These are phyloP conservation scores for Danio albolineatus DNA, from an alignment of 2,797 vertebrate genomes.

Conservation along the genomic window DNA sequence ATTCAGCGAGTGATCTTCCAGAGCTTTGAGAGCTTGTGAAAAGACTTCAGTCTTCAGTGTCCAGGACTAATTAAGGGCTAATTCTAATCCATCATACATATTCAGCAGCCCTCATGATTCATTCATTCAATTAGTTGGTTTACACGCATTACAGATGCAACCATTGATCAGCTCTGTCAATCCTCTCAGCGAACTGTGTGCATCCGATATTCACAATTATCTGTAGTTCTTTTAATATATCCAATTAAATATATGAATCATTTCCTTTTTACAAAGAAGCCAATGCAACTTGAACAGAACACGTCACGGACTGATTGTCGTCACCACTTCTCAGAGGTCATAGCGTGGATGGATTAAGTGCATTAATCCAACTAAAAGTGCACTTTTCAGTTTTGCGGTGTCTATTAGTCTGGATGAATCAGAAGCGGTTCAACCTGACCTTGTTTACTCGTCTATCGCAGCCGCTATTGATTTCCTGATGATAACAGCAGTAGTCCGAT, in stretches of 20 bases:
- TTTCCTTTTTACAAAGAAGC: neutral
- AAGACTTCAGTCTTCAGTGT: conserved; percentile 29
- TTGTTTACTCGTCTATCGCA: conserved; percentile 37
- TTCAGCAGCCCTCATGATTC: conserved; percentile 35
- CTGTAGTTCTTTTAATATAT: neutral
- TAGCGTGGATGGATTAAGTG: neutral
- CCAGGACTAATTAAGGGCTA: conserved; percentile 20
- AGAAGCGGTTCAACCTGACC: conserved; percentile 4
- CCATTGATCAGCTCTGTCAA: conserved; percentile 34
- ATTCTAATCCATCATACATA: conserved; percentile 36
- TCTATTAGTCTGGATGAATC: conserved; percentile 13
- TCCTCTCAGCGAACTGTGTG: neutral
- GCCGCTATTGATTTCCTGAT: conserved; percentile 53
- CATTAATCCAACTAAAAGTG: conserved; percentile 18
- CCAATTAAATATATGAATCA: conserved; percentile 17
- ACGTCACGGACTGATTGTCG: neutral
- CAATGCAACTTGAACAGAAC: neutral
- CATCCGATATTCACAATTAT: conserved; percentile 34
- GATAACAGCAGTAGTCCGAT: neutral
- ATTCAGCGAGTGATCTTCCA: conserved; percentile 15
- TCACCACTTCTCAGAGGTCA: neutral
- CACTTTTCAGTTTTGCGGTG: neutral
- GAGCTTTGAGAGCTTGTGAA: conserved; percentile 27
- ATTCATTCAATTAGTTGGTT: conserved; percentile 47
- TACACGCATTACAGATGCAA: conserved; percentile 19